phyloP scores from a whole-genome alignment of 2,888 invertebrate species.

The Epinotia nisella region DNA sequence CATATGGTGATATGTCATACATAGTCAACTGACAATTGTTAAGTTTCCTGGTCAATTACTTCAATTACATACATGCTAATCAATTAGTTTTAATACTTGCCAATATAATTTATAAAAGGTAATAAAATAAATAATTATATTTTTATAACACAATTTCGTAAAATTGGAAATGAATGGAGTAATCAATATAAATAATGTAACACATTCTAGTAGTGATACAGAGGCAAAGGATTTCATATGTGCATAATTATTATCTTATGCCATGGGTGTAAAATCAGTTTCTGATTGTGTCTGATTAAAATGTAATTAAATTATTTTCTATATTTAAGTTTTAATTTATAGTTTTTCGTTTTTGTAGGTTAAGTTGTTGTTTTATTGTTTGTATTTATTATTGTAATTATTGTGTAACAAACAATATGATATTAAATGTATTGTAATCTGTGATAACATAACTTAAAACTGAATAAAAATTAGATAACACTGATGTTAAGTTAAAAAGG shows the following conservation, averaged over 20 bases:
- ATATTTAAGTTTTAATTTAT: too few species aligned
- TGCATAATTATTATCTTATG: not conserved
- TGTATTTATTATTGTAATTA: too few species aligned
- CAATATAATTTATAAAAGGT: not conserved
- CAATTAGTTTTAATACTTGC: not conserved
- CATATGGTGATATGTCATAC: too few species aligned
- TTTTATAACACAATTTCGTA: not conserved
- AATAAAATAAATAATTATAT: not conserved
- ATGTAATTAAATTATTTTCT: too few species aligned
- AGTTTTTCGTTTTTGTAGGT: too few species aligned
- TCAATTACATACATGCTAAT: too few species aligned
- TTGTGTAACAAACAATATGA: too few species aligned
- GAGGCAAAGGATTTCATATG: not conserved
- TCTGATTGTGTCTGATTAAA: not conserved
- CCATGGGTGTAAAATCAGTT: not conserved
- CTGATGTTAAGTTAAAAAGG: not conserved
- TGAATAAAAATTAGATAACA: not conserved
- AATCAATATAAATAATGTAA: constrained; percentile 9
- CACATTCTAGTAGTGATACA: not conserved
- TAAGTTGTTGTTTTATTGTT: too few species aligned
- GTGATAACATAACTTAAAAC: not conserved
- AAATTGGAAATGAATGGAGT: constrained; percentile 11
- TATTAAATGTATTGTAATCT: not conserved
- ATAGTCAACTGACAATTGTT: too few species aligned
- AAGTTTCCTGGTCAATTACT: too few species aligned